These are phyloP conservation scores for Agapornis canus DNA, from an alignment of 2,797 vertebrate species.

Conservation along the genomic window DNA sequence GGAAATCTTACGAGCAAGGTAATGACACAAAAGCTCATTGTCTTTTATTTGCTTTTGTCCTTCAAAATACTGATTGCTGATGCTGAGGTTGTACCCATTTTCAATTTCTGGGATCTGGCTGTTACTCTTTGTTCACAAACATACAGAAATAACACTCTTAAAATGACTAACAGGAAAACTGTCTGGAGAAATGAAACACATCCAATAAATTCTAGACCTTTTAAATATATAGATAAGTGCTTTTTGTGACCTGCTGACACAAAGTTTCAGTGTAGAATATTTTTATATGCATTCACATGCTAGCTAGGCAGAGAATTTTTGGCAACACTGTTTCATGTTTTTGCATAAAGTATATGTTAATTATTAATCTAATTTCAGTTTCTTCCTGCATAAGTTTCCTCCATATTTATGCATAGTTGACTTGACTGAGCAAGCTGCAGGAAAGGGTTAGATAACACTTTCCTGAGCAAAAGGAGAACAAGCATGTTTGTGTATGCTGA, in stretches of 20 bases:
- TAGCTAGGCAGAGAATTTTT: background rate
- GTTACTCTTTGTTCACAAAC: background rate
- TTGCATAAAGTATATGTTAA: conserved; percentile 25
- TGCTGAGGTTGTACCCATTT: background rate
- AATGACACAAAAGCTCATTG: background rate
- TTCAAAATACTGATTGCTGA: background rate
- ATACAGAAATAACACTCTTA: background rate
- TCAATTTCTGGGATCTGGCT: background rate
- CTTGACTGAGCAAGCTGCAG: background rate
- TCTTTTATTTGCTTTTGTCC: background rate
- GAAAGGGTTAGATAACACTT: conserved; percentile 23
- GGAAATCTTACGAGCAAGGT: background rate
- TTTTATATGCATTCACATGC: background rate
- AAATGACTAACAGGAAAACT: background rate
- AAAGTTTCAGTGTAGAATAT: background rate
- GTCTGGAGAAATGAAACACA: background rate
- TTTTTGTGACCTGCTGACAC: background rate
- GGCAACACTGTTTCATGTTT: background rate
- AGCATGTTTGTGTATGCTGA: background rate
- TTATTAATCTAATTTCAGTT: conserved; percentile 44
- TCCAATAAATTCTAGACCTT: background rate
- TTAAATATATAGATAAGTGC: background rate
- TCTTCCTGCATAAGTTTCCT: conserved; percentile 27
- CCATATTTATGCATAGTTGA: conserved; percentile 31
- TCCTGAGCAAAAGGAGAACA: background rate